Conservation (phyloP, 2,113 vertebrate species). For the Choloepus hoffmanni region DNA sequence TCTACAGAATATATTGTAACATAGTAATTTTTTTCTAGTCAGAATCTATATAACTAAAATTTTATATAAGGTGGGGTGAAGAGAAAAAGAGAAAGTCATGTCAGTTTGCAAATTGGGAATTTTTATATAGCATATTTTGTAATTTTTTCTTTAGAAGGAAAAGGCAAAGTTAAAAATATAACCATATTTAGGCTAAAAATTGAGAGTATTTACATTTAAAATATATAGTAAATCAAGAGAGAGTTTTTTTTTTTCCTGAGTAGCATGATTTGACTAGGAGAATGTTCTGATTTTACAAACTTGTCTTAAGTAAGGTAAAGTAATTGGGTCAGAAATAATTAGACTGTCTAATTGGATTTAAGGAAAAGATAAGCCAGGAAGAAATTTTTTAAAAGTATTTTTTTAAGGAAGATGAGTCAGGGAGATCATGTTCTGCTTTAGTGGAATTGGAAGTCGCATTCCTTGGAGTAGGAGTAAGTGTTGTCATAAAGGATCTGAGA, state of each 20-base stretch:
- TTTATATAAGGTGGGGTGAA: background rate
- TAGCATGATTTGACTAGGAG: background rate
- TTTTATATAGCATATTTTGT: background rate
- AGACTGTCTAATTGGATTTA: background rate
- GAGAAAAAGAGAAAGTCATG: background rate
- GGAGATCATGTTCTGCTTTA: background rate
- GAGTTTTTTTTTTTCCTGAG: background rate
- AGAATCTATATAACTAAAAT: background rate
- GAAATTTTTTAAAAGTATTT: too few species aligned
- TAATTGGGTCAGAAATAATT: background rate
- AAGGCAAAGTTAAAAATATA: background rate
- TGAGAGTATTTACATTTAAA: background rate
- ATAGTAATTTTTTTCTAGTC: background rate
- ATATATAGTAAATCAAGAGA: background rate
- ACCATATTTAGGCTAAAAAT: background rate
- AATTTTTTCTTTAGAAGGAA: background rate
- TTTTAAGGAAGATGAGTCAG: background rate
- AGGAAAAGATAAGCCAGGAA: background rate
- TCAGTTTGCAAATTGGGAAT: background rate
- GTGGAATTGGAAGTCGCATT: background rate
- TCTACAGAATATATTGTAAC: background rate
- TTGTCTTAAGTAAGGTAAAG: background rate
- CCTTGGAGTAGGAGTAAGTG: background rate
- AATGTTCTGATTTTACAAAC: background rate
- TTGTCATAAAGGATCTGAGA: background rate